phyloP scores from a whole-genome alignment of 2,113 vertebrate genomes.

The Myotis brandtii region DNA sequence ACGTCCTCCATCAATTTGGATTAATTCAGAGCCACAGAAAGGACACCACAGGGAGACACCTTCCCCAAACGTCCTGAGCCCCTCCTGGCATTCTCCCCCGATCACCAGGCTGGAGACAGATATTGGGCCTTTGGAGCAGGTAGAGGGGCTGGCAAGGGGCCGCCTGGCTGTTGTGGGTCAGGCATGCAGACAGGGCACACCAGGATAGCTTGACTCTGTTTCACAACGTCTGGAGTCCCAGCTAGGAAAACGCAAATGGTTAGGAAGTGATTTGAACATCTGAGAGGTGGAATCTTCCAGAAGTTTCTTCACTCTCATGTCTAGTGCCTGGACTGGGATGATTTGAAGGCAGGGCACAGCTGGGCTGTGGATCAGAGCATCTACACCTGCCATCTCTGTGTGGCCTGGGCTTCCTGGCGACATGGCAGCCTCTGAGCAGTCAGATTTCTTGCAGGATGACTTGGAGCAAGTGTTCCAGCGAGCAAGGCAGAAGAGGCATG shows the following conservation, averaged over 20 bases:
- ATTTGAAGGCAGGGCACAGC: neutral
- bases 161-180: neutral
- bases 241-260: neutral
- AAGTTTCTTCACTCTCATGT: neutral
- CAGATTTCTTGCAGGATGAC: neutral
- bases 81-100: neutral
- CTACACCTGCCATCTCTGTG: accelerated
- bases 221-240: neutral
- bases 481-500: neutral
- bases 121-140: neutral
- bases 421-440: neutral
- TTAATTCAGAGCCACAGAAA: accelerated
- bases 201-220: no score
- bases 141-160: neutral
- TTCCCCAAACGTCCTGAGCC: neutral
- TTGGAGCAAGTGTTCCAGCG: no score
- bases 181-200: neutral
- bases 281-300: neutral
- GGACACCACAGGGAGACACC: neutral
- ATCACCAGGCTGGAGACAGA: neutral
- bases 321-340: neutral
- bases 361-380: neutral
- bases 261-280: neutral
- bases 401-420: neutral
- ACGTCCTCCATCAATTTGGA: neutral